Base-by-base conservation (phyloP, 1,140 invertebrate species). In the Heliothis subflexa region DNA sequence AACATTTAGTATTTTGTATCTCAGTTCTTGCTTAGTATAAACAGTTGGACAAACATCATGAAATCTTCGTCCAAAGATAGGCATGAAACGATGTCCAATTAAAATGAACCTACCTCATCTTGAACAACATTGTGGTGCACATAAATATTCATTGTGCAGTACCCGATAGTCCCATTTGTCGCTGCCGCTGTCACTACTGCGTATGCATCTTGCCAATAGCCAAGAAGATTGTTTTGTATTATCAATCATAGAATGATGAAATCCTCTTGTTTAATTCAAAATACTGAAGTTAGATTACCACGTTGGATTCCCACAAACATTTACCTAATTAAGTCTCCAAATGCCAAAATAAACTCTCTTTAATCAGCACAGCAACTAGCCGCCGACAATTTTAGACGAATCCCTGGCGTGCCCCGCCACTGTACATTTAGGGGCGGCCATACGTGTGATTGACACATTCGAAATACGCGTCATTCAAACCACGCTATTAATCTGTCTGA, bases 101-200 rank as follows among this genome's bases (percentile, higher is more conserved):
- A 61, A 28, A 61, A 54, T 16, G 54, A 61, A 61, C 71, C 81
- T 87, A 83, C 85, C 86, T 84, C 85, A 85, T 87, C 82, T 85
- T 82, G 89, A 90, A 88, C 86, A 82, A 87, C 86, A 81, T 84
- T 87, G 78, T 79, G 50, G 59, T 13, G 74, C 74, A 70, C 84
- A 90, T 91, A 90, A 89, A 91, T 91, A 90, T 92, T 91, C 90
- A 91, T 91, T 82, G 86, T 79, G 75, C 78, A 80, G 80, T 62
- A 75, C 81, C 83, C 84, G 83, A 87, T 88, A 83, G 85, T 81
- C 83, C 90, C 88, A 91, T 91, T 91, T 91, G 83, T 87, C 88
- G 84, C 83, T 88, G 87, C 88, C 86, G 87, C 87, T 86, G 79
- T 83, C 85, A 81, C 66, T 14, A 40, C 83, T 78, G 78, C 72